Base-by-base conservation (phyloP, 1,140 invertebrate genomes). In the Hypsibius dujardini region DNA sequence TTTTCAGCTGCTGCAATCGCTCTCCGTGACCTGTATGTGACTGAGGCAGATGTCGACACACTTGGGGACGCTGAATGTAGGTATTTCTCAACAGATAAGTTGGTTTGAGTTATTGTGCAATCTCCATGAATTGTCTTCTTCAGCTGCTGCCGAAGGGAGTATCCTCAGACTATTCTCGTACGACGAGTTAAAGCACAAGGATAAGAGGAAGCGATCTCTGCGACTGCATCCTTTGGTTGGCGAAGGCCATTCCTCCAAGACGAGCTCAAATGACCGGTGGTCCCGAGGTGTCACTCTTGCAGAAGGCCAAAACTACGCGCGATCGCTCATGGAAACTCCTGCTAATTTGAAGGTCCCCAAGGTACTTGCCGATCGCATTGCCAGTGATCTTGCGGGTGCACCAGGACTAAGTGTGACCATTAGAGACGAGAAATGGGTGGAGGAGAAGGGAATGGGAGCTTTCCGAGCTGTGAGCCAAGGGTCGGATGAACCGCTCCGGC, bases 281-380 rank as follows among this genome's bases (percentile, higher is more conserved):
- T 80, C 81, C n/a, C 76, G 82, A 75, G 92, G 92, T 0, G 73
- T 80, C 42, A 81, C 86, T 2, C 85, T 89, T 77, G 88, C 88
- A 0, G 83, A 88, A 70, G 86, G 88, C 1, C 92, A 95, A 80
- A 93, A 94, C 78, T 82, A 90, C 76, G 88, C 89, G 1, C 79
- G 90, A 45, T 81, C 79, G 73, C 78, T 95, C 1, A 85, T 85
- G 76, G 91, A 95, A 78, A 86, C 86, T 28, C 90, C 92, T 1
- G 85, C 89, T 0, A 95, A 95, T 80, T 77, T 86, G 72, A 85
- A 95, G 82, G 93, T 67, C 3, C 62, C 62, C 3, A 12, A 3
- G 7, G 42, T 67, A 42, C 62, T 67, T 12, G 1, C 92, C 92
- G 1, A 87, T 86, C 1, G 85, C 85, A 70, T 95, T 94, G 79